Conservation (phyloP, 2,113 vertebrate species). For the Lophochroa leadbeateri region DNA sequence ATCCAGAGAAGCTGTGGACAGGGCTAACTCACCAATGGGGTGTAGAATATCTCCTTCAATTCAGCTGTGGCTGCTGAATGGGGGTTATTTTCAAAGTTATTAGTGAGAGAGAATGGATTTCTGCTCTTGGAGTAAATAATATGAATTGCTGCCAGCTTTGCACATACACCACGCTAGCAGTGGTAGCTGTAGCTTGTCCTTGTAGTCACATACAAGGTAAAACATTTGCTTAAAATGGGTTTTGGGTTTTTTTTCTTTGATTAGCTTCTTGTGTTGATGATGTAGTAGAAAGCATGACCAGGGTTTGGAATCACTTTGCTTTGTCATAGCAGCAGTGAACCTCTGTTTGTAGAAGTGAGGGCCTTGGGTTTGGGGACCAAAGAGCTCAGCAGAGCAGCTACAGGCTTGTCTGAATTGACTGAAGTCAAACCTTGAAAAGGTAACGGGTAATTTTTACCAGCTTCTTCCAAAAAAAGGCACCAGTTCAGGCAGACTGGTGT, state of each 20-base stretch:
- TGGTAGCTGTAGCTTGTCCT: not conserved
- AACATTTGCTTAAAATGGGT: not conserved
- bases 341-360: not conserved
- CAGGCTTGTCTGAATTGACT: not conserved
- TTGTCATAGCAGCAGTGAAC: not conserved
- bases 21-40: not conserved
- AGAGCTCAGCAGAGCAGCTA: not conserved
- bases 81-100: not conserved
- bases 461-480: not conserved
- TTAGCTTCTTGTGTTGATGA: not conserved
- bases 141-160: not conserved
- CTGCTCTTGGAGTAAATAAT: not conserved
- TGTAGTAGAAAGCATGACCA: not conserved
- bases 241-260: not conserved
- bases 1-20: not conserved
- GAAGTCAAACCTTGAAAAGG: not conserved
- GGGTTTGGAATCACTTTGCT: not conserved
- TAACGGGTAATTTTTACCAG: not conserved
- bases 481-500: not conserved
- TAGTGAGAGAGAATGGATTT: not conserved
- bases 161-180: not conserved
- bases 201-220: not conserved
- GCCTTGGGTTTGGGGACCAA: not conserved
- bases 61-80: not conserved
- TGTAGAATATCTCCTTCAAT: not conserved